These are phyloP conservation scores for Spodoptera exigua DNA, from an alignment of 2,888 invertebrate genomes.

Conservation along the genomic window DNA sequence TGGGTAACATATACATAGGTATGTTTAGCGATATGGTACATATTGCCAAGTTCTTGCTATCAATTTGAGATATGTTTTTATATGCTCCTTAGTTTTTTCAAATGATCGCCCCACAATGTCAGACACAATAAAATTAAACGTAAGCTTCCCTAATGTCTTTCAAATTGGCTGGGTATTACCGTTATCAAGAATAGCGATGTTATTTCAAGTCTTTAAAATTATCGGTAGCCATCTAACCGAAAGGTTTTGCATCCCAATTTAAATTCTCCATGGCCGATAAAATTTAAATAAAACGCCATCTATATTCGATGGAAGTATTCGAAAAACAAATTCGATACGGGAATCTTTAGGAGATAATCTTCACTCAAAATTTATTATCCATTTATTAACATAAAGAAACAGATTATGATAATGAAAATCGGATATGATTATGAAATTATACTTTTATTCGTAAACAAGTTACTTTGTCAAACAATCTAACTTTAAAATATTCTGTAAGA, in stretches of 20 bases:
- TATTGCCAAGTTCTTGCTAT: too few species aligned
- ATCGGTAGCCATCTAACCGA: not conserved
- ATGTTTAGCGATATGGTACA: too few species aligned
- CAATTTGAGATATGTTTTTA: too few species aligned
- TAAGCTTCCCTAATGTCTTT: too few species aligned
- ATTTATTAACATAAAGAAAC: constrained; percentile 50
- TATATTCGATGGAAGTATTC: constrained; percentile 30
- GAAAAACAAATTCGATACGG: constrained; percentile 36
- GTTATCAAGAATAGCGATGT: too few species aligned
- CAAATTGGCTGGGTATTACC: too few species aligned
- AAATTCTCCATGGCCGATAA: constrained; percentile 15
- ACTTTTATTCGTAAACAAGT: constrained; percentile 44
- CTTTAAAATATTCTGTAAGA: constrained; percentile 43
- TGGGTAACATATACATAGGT: too few species aligned
- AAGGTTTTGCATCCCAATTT: constrained; percentile 29
- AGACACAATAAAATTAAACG: too few species aligned
- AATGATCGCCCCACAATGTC: too few species aligned
- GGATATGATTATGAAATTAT: constrained; percentile 44
- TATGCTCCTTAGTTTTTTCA: too few species aligned
- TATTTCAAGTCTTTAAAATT: constrained; percentile 1
- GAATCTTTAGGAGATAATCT: constrained; percentile 40
- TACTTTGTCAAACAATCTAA: constrained; percentile 40
- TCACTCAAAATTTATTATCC: constrained; percentile 47
- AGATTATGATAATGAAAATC: constrained; percentile 52
- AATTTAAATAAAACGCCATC: constrained; percentile 34